Evolutionary conservation across 2,888 invertebrate genomes (phyloP), one percentile per base, ranked within the genome.

Genomic region (Diachrysia chrysitis): DNA sequence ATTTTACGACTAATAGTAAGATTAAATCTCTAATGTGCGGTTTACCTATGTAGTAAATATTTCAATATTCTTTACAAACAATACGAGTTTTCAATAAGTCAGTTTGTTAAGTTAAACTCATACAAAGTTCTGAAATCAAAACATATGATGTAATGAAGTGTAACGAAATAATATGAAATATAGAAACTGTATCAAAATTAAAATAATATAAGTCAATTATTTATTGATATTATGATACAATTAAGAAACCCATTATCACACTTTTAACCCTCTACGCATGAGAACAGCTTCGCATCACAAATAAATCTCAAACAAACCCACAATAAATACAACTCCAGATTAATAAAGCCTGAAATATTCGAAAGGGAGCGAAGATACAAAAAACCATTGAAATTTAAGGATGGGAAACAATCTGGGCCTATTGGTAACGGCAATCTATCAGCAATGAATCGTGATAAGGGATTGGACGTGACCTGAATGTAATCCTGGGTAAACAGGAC

Each of bases 361-460:
- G 19, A 48, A 17, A 32, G 29, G 7, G 2, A 3, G 9, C 12
- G 5, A 14, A 42, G 14, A 6, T 1, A 57, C 54, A 54, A 63
- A 48, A 58, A 55, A 0, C 46, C 17, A 76, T 63, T 66, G 19
- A 72, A 77, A 66, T 68, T 58, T 19, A 21, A 53, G 66, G 58
- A 73, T 42, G 17, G 21, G 21, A 63, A 66, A 64, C 58, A 69
- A 80, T 78, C 70, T 59, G 29, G 57, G 63, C 58, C 69, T 73
- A 78, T 80, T 81, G 76, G 67, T 75, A 71, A 73, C 65, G 65
- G 72, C 69, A 67, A 69, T 74, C 63, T 78, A 71, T 73, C 17
- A 59, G 66, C 78, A 56, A 83, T 82, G 76, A 71, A 74, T 82
- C 71, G 69, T 73, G 64, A 73, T 76, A 80, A 76, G 66, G 73